Conservation (phyloP, 2,113 vertebrate species). For the Excalfactoria chinensis region DNA sequence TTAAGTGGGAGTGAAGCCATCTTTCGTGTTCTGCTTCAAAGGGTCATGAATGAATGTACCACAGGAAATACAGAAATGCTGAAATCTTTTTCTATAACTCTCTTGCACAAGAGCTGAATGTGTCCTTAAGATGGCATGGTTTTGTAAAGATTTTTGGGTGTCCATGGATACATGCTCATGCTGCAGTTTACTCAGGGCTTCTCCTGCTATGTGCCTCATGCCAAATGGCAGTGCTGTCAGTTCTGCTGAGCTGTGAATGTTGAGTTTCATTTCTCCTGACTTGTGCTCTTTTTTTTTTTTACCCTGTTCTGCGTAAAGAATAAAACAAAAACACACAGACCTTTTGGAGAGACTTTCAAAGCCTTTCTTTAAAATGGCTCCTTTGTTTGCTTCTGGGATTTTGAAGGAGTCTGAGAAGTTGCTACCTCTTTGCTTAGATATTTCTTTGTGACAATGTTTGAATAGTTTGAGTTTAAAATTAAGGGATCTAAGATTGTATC, state of each 20-base stretch:
- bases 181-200: not conserved
- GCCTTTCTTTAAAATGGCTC: not conserved
- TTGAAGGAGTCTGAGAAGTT: not conserved
- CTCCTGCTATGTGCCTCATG: not conserved
- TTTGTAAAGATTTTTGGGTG: not conserved
- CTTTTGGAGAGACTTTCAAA: not conserved
- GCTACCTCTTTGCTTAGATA: not conserved
- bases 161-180: not conserved
- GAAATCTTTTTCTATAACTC: not conserved
- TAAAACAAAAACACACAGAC: not conserved
- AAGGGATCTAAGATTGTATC: not conserved
- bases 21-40: not conserved
- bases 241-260: not conserved
- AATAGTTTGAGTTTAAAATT: not conserved
- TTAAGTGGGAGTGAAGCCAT: not conserved
- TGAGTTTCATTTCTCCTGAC: not conserved
- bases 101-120: not conserved
- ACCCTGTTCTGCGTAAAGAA: not conserved
- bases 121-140: not conserved
- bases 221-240: constrained; percentile 6
- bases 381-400: not conserved
- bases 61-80: not conserved
- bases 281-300: not conserved
- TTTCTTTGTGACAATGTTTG: not conserved
- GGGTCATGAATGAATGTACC: not conserved